Percentiles rank a stretch among this genome's conserved stretches.
phyloP scores from a whole-genome alignment of 2,888 invertebrate species.

The Anorthoa munda region DNA sequence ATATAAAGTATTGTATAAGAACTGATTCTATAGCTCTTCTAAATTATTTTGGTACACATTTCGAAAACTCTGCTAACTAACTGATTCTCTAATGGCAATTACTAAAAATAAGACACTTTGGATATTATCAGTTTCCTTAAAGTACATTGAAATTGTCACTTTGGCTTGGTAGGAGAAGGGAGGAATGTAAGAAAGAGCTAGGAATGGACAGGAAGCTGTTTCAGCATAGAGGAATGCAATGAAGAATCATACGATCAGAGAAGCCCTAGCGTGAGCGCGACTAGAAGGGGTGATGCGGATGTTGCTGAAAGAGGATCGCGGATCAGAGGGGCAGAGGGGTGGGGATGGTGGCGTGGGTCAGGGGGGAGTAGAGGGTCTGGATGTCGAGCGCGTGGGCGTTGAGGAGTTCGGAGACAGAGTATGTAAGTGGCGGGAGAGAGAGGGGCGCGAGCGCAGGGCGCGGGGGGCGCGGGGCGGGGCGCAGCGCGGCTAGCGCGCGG shows the following conservation, averaged over 20 bases:
- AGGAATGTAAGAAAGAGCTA: slow-evolving; percentile 84
- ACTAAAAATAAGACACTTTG: slow-evolving; percentile 90
- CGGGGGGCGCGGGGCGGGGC: slow-evolving; percentile 83
- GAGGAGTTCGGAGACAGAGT: slow-evolving; percentile 91
- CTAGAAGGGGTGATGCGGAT: slow-evolving; percentile 88
- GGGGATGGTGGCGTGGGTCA: slow-evolving; percentile 93
- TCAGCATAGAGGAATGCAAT: slow-evolving; percentile 74
- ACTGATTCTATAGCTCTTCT: slow-evolving; percentile 84
- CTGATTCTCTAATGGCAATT: slow-evolving; percentile 88
- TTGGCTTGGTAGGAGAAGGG: slow-evolving; percentile 76
- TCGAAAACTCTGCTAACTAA: slow-evolving; percentile 88
- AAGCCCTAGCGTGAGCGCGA: slow-evolving; percentile 44
- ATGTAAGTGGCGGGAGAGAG: slow-evolving; percentile 85
- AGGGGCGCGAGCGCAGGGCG: slow-evolving; percentile 84
- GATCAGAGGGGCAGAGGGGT: slow-evolving; percentile 89
- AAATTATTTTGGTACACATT: slow-evolving; percentile 86
- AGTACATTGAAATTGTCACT: slow-evolving; percentile 78
- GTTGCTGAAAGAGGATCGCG: slow-evolving; percentile 89
- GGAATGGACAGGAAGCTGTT: slow-evolving; percentile 80
- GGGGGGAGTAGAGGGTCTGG: slow-evolving; percentile 92
- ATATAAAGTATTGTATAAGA: slow-evolving; percentile 78
- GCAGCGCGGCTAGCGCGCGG: slow-evolving; percentile 86
- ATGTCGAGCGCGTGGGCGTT: slow-evolving; percentile 94
- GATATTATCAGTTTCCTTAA: slow-evolving; percentile 87
- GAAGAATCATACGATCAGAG: slow-evolving; percentile 53